Evolutionary conservation across 2,888 invertebrate species (phyloP).

Genomic region (Lithosia quadra): DNA sequence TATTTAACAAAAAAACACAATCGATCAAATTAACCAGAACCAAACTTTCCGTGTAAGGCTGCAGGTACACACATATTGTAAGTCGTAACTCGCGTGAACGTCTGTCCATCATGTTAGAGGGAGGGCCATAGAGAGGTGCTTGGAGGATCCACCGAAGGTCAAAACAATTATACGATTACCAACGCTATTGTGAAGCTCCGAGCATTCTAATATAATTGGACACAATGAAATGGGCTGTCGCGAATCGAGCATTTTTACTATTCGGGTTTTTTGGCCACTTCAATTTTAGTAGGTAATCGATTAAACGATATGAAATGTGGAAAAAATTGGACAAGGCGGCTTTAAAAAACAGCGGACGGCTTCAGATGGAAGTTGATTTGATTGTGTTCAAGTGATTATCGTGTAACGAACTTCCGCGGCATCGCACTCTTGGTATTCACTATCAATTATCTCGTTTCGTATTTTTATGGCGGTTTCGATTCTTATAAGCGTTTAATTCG

Average conservation of each 20-base stretch:
- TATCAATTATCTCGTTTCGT: background rate
- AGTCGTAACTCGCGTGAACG: background rate
- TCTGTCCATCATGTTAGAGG: background rate
- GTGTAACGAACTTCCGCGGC: constrained; percentile 2
- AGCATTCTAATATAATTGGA: constrained; percentile 45
- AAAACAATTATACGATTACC: constrained; percentile 48
- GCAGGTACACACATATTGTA: background rate
- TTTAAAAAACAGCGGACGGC: constrained; percentile 3
- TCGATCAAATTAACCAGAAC: background rate
- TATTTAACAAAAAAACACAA: too few species aligned
- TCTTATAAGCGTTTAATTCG: background rate
- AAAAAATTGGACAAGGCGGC: constrained; percentile 3
- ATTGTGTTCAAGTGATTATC: constrained; percentile 26
- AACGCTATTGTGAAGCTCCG: constrained; percentile 23
- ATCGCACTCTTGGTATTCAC: background rate
- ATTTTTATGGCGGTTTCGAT: background rate
- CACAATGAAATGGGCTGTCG: constrained; percentile 45
- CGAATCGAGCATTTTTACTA: constrained; percentile 40
- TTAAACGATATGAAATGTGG: constrained; percentile 22
- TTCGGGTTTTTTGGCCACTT: constrained; percentile 24
- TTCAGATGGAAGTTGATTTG: constrained; percentile 12
- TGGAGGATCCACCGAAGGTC: constrained; percentile 36
- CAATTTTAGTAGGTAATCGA: constrained; percentile 21
- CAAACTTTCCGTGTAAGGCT: background rate
- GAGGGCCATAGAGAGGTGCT: constrained; percentile 12